Conservation (phyloP, 1,140 invertebrate species). For the Brachionus plicatilis region DNA sequence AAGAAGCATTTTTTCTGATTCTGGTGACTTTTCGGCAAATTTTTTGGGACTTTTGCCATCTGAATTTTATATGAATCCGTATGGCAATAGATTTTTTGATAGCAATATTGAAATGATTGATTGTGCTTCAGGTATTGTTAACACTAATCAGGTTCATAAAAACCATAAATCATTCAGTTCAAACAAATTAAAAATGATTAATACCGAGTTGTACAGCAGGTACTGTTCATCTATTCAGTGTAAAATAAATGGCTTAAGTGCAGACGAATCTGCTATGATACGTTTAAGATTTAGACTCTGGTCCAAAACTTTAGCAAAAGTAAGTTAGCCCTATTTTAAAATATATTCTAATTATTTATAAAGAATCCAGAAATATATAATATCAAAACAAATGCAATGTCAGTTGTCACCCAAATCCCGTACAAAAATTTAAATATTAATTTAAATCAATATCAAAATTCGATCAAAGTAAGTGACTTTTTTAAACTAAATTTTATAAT, state of each 20-base stretch:
- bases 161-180: not conserved
- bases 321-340: not conserved
- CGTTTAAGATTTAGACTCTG: not conserved
- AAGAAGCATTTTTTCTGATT: not conserved
- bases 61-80: not conserved
- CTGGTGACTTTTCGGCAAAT: not conserved
- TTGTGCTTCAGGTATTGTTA: not conserved
- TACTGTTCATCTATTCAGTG: constrained; percentile 8
- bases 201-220: not conserved
- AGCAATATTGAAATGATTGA: not conserved
- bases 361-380: constrained; percentile 18
- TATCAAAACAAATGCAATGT: not conserved
- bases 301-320: not conserved
- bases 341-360: not conserved
- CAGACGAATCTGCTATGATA: not conserved
- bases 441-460: constrained; percentile 15
- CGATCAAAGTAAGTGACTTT: not conserved
- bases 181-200: constrained; percentile 7
- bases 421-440: constrained; percentile 12
- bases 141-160: not conserved
- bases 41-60: not conserved
- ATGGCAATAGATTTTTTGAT: not conserved
- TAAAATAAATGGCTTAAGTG: not conserved
- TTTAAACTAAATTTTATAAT: not conserved
- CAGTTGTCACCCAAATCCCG: not conserved